Percentiles rank a stretch among this genome's conserved stretches.
Evolutionary conservation across 2,888 invertebrate species (phyloP).

Genomic region (Lasioglossum oenotherae): DNA sequence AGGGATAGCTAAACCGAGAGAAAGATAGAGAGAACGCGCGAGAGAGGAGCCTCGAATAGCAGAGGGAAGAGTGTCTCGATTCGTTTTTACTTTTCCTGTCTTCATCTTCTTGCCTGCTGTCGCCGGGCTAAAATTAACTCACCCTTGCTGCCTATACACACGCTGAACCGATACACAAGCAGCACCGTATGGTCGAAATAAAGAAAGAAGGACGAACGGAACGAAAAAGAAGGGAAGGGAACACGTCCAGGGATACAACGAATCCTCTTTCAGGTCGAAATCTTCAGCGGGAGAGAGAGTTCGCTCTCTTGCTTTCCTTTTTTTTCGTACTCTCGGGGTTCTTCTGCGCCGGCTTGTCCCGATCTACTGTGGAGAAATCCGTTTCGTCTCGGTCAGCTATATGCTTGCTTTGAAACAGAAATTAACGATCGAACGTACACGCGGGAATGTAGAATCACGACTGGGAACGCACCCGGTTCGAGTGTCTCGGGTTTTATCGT

Average conservation of each 20-base stretch:
- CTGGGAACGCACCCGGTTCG: neutral
- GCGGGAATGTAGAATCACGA: neutral
- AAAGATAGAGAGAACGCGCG: neutral
- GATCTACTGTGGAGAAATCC: neutral
- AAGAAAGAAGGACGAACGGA: slow-evolving; percentile 21
- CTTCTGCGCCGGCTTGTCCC: neutral
- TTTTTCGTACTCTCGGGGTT: neutral
- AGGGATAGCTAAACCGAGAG: neutral
- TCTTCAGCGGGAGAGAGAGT: slow-evolving; percentile 4
- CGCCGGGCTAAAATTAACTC: slow-evolving; percentile 75
- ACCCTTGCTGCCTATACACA: slow-evolving; percentile 46
- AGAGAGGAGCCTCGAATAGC: slow-evolving; percentile 76
- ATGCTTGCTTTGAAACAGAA: neutral
- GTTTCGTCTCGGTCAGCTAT: neutral
- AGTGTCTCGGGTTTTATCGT: neutral
- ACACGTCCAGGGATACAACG: slow-evolving; percentile 24
- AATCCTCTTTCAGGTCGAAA: slow-evolving; percentile 38
- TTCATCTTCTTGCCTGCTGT: slow-evolving; percentile 47
- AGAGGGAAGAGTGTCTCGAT: slow-evolving; percentile 49
- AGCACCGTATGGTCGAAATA: slow-evolving; percentile 31
- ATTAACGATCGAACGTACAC: neutral
- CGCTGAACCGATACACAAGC: slow-evolving; percentile 35
- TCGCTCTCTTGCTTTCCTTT: slow-evolving; percentile 12
- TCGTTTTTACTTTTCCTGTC: slow-evolving; percentile 40
- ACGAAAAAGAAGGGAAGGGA: slow-evolving; percentile 8